Conservation (phyloP, 2,113 vertebrate species). For the Nicator chloris region DNA sequence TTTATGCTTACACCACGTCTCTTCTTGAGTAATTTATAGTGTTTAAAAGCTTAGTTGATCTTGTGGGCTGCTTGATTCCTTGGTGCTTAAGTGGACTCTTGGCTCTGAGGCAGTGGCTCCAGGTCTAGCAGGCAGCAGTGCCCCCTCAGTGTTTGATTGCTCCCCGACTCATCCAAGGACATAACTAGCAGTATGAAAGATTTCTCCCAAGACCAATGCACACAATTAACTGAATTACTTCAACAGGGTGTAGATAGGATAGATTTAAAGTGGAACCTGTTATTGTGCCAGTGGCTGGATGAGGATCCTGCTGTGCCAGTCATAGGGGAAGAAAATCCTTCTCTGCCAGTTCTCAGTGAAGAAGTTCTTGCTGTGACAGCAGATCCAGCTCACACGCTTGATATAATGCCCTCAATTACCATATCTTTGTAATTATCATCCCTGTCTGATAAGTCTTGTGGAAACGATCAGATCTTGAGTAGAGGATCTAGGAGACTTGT, state of each 20-base stretch:
- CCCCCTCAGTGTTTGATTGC: not conserved
- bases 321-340: conserved; percentile 40
- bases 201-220: conserved; percentile 58
- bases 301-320: conserved; percentile 56
- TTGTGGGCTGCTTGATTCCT: not conserved
- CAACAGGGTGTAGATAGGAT: conserved; percentile 38
- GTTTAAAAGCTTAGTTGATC: conserved; percentile 14
- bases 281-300: conserved; percentile 59
- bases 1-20: not conserved
- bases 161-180: conserved; percentile 29
- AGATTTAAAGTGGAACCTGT: conserved; percentile 66
- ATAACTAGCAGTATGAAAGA: conserved; percentile 49
- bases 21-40: not conserved
- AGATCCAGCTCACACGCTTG: conserved; percentile 56
- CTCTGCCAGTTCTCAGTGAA: conserved; percentile 53
- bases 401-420: conserved; percentile 70
- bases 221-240: conserved; percentile 73
- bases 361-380: conserved; percentile 69
- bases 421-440: conserved; percentile 70
- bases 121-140: not conserved
- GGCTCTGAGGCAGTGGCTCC: not conserved
- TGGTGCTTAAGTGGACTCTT: conserved; percentile 4
- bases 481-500: conserved; percentile 42
- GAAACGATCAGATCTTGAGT: conserved; percentile 45
- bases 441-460: conserved; percentile 51